Conservation (phyloP, 2,888 invertebrate species). For the Drosophila tanythrix region DNA sequence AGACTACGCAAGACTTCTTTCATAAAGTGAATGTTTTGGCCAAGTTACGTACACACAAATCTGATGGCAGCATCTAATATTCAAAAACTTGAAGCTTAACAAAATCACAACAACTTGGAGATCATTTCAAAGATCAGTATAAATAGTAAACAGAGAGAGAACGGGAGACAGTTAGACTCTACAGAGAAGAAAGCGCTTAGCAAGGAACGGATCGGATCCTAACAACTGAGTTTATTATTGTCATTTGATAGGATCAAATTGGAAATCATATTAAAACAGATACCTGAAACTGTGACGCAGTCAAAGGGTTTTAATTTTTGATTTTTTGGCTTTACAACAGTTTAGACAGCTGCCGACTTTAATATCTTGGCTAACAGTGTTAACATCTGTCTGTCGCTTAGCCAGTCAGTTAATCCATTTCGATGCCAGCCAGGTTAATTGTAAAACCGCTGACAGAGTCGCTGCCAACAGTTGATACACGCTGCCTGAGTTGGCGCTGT, state of each 20-base stretch:
- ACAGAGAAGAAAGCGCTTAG: neutral
- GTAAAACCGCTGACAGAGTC: slow-evolving; percentile 18
- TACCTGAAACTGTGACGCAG: neutral
- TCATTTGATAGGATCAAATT: neutral
- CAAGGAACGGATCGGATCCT: neutral
- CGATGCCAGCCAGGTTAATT: slow-evolving; percentile 14
- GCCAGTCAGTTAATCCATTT: slow-evolving; percentile 6
- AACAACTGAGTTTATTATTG: neutral
- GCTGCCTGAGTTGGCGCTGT: slow-evolving; percentile 3
- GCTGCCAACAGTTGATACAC: neutral
- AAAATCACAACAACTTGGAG: neutral
- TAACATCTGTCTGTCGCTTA: slow-evolving; percentile 4
- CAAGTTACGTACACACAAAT: neutral
- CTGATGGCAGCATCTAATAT: neutral
- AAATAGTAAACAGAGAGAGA: neutral
- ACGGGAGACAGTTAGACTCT: neutral
- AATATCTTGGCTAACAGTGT: neutral
- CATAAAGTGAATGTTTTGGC: neutral
- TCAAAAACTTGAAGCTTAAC: slow-evolving; percentile 3
- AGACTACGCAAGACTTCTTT: neutral
- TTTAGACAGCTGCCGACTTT: slow-evolving; percentile 1
- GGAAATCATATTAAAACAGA: neutral
- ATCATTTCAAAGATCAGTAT: neutral
- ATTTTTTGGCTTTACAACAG: neutral
- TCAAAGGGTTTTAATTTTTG: neutral